Conservation (phyloP, 2,888 invertebrate species). For the Hartigia nigra region DNA sequence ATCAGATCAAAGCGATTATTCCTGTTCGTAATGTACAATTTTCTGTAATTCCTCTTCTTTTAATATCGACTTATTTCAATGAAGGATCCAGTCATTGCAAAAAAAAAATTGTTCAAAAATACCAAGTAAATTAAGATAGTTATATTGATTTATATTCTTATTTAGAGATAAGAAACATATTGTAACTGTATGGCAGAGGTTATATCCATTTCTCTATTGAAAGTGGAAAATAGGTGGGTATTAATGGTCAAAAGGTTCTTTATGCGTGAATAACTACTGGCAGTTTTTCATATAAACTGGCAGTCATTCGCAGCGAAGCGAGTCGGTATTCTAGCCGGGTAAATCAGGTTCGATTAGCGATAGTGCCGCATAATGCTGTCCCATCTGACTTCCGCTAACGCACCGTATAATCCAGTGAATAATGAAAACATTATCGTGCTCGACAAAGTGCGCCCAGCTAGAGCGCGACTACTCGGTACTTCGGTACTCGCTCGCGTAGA, state of each 20-base stretch:
- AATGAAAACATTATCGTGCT: slow-evolving; percentile 49
- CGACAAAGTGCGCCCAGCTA: slow-evolving; percentile 33
- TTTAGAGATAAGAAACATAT: background rate
- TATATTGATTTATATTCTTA: background rate
- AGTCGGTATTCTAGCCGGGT: slow-evolving; percentile 13
- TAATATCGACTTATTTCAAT: too few species aligned
- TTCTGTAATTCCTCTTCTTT: too few species aligned
- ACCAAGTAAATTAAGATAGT: background rate
- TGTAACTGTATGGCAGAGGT: background rate
- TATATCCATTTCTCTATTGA: background rate
- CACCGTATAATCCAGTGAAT: slow-evolving; percentile 47
- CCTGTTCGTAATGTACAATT: too few species aligned
- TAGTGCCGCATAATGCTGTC: slow-evolving; percentile 35
- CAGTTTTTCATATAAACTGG: background rate
- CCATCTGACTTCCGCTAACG: slow-evolving; percentile 44
- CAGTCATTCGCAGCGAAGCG: background rate
- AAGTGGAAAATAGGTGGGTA: background rate
- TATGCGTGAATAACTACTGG: background rate
- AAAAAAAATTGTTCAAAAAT: background rate
- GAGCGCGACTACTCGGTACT: slow-evolving; percentile 37
- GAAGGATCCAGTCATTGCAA: background rate
- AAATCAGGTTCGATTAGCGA: slow-evolving; percentile 40
- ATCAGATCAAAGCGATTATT: too few species aligned
- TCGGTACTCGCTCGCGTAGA: slow-evolving; percentile 24
- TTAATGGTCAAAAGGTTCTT: background rate